Evolutionary conservation across 1,140 invertebrate genomes (phyloP).

Genomic region (Stenopsyche tienmushanensis): DNA sequence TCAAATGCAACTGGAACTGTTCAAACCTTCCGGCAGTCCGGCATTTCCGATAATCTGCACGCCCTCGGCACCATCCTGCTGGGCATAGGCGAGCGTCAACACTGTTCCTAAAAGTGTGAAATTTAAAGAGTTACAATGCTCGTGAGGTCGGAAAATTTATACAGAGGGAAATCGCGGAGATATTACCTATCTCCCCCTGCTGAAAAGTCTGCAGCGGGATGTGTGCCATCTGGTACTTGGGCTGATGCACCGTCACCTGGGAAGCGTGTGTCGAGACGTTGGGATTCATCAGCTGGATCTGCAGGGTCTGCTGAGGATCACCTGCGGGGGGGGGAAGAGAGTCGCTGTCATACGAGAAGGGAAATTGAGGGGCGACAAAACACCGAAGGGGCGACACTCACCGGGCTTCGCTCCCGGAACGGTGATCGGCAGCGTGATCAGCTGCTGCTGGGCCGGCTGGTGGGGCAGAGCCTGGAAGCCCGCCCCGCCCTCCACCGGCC

Average conservation of each 20-base stretch:
- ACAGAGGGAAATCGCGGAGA: conserved; percentile 20
- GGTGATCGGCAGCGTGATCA: conserved; percentile 73
- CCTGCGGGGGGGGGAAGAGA: conserved; percentile 43
- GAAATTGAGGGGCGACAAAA: not conserved
- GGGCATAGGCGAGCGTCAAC: conserved; percentile 70
- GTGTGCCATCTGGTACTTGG: conserved; percentile 67
- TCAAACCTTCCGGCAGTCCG: conserved; percentile 50
- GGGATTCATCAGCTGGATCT: conserved; percentile 72
- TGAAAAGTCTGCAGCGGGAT: conserved; percentile 65
- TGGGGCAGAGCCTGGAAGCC: conserved; percentile 50
- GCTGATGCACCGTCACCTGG: conserved; percentile 58
- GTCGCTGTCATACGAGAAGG: not conserved
- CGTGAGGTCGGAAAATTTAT: not conserved
- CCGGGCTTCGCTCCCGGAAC: conserved; percentile 73
- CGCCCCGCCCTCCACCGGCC: conserved; percentile 65
- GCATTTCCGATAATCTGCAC: conserved; percentile 50
- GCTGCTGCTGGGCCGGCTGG: conserved; percentile 54
- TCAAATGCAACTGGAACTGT: no score
- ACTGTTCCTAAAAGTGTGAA: conserved; percentile 58
- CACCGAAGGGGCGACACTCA: no score
- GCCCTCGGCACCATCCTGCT: conserved; percentile 54
- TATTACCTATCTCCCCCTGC: conserved; percentile 56
- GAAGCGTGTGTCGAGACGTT: conserved; percentile 50
- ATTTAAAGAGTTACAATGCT: not conserved
- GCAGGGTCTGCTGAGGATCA: conserved; percentile 71